These are phyloP conservation scores for Lutraria rhynchaena DNA, from an alignment of 1,140 invertebrate species.

Conservation along the genomic window DNA sequence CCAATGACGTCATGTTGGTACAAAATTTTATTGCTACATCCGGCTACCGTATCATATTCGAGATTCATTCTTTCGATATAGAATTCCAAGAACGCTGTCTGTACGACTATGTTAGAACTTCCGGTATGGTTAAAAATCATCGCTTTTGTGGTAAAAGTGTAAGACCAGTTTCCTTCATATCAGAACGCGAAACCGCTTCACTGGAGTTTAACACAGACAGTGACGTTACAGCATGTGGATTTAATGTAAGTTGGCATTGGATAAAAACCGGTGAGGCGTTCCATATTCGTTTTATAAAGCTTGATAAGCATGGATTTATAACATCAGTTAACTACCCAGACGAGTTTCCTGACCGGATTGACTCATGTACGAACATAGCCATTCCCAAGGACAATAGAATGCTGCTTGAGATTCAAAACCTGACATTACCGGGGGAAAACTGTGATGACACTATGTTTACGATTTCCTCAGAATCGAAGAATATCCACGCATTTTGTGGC, in stretches of 20 bases:
- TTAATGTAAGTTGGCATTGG: conserved; percentile 29
- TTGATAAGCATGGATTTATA: neutral
- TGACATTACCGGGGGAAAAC: neutral
- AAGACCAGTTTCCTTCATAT: neutral
- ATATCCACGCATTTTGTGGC: conserved; percentile 12
- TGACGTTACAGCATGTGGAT: conserved; percentile 21
- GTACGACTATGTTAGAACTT: conserved; percentile 28
- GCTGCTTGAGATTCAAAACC: neutral
- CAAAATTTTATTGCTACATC: neutral
- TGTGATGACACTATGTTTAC: conserved; percentile 1
- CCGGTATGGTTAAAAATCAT: conserved; percentile 2
- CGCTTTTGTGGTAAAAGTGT: neutral
- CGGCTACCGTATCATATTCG: conserved; percentile 14
- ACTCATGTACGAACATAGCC: neutral
- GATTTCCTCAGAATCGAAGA: neutral
- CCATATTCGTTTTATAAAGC: neutral
- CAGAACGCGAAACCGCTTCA: neutral
- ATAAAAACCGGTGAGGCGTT: neutral
- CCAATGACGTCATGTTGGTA: neutral
- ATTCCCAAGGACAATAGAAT: neutral
- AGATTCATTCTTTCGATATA: conserved; percentile 4
- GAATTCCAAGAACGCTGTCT: conserved; percentile 34
- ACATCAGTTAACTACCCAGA: conserved; percentile 24
- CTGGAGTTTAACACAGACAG: conserved; percentile 24
- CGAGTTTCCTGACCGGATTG: conserved; percentile 21